phyloP scores from a whole-genome alignment of 1,140 invertebrate genomes.

The Archivesica marissinica region DNA sequence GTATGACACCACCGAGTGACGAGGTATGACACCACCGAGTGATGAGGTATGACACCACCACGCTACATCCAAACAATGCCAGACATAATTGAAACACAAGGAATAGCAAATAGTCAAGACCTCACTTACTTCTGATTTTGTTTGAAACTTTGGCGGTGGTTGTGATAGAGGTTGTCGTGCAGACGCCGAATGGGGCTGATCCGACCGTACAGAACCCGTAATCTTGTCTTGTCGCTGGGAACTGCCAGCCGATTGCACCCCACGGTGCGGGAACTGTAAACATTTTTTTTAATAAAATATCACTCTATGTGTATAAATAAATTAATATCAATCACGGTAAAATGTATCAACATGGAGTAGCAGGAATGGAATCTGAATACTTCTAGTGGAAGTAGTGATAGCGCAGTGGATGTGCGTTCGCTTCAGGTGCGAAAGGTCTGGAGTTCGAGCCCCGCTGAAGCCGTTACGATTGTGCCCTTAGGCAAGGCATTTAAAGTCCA shows the following conservation, averaged over 20 bases:
- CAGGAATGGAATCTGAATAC: no score
- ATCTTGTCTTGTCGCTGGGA: slow-evolving; percentile 7
- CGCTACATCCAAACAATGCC: neutral
- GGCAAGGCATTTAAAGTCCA: no score
- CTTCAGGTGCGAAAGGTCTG: no score
- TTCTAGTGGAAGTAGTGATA: no score
- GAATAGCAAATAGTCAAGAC: neutral
- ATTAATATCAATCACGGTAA: no score
- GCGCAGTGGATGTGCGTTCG: no score
- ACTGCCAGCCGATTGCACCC: slow-evolving; percentile 19
- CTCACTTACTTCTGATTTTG: slow-evolving; percentile 36
- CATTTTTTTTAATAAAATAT: no score
- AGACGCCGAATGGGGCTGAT: slow-evolving; percentile 8
- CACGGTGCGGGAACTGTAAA: slow-evolving; percentile 50
- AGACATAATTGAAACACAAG: neutral
- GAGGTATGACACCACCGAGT: neutral
- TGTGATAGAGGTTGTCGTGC: neutral
- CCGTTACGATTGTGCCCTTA: no score
- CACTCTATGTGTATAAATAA: no score
- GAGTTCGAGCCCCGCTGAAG: no score
- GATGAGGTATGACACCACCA: neutral
- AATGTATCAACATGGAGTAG: no score
- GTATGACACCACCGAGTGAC: no score
- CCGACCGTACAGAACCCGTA: slow-evolving; percentile 38
- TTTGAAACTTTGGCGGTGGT: neutral